These are phyloP conservation scores for Gasterosteus aculeatus DNA, from an alignment of 2,113 vertebrate species.

Conservation along the genomic window DNA sequence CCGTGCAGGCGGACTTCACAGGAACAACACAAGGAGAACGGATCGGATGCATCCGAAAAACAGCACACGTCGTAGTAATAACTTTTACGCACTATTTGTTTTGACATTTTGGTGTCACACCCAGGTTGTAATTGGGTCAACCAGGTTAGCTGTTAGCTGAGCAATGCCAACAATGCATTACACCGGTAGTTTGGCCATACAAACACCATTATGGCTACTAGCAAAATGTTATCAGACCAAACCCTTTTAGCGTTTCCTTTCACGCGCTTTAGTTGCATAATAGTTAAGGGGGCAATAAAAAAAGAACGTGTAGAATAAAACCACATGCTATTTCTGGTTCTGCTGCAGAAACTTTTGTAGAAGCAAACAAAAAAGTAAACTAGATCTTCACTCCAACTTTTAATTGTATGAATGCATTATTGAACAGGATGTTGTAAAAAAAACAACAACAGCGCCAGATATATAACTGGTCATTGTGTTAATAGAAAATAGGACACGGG, in stretches of 20 bases:
- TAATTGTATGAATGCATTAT: background rate
- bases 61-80: background rate
- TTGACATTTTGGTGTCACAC: background rate
- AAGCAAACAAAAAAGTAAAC: background rate
- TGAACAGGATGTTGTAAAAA: background rate
- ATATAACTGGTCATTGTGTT: background rate
- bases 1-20: slow-evolving; percentile 22
- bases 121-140: background rate
- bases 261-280: background rate
- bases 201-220: too few species aligned
- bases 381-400: background rate
- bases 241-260: background rate
- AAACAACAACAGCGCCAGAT: background rate
- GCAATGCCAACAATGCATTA: background rate
- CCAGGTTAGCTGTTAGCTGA: background rate
- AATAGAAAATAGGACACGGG: background rate
- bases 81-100: background rate
- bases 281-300: background rate
- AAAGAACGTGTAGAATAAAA: background rate
- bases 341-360: background rate
- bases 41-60: slow-evolving; percentile 4
- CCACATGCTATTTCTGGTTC: background rate
- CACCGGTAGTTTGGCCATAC: too few species aligned
- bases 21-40: background rate
- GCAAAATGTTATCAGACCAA: background rate